Evolutionary conservation across 2,888 invertebrate genomes (phyloP).

Genomic region (Megaustenia siamemsis): DNA sequence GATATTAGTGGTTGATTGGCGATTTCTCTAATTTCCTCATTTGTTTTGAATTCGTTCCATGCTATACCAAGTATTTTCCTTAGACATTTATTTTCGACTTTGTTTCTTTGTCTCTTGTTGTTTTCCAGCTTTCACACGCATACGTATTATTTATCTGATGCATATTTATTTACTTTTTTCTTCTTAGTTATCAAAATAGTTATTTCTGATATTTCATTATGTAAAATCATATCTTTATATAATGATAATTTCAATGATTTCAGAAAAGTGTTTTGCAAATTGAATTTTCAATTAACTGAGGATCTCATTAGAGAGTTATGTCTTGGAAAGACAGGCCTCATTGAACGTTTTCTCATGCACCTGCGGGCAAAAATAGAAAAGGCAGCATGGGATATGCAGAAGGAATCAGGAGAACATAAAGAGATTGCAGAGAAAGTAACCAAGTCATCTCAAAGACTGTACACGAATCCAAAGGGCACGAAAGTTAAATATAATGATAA

Average conservation of each 20-base stretch:
- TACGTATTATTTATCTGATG: too few species aligned
- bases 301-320: slow-evolving; percentile 68
- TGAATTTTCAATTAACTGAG: slow-evolving; percentile 72
- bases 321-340: slow-evolving; percentile 63
- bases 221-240: too few species aligned
- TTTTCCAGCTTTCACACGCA: too few species aligned
- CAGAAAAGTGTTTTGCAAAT: slow-evolving; percentile 63
- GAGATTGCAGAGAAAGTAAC: slow-evolving; percentile 38
- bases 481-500: slow-evolving; percentile 59
- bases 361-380: slow-evolving; percentile 66
- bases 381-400: slow-evolving; percentile 60
- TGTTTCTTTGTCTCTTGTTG: too few species aligned
- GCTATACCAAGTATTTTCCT: too few species aligned
- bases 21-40: too few species aligned
- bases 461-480: slow-evolving; percentile 45
- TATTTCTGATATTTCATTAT: too few species aligned
- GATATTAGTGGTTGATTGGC: too few species aligned
- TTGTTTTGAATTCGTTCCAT: too few species aligned
- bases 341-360: slow-evolving; percentile 71
- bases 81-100: too few species aligned
- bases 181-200: too few species aligned
- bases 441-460: slow-evolving; percentile 43
- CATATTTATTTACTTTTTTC: too few species aligned
- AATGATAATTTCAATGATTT: background rate
- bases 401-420: slow-evolving; percentile 37